phyloP scores from a whole-genome alignment of 2,888 invertebrate species.

The Eupithecia insigniata region DNA sequence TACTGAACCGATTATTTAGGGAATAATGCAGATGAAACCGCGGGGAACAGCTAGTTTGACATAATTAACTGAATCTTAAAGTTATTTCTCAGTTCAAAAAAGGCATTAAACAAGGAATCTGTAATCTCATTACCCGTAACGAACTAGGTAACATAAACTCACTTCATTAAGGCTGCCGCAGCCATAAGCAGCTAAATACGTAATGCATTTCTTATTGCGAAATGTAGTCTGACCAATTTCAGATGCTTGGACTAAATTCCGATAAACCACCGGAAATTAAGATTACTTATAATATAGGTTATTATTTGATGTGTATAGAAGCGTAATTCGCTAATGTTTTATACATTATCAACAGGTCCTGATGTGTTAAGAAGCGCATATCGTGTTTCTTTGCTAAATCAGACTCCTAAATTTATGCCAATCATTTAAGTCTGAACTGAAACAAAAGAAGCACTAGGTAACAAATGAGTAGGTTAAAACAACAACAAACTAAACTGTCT shows the following conservation, averaged over 20 bases:
- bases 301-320: conserved; percentile 14
- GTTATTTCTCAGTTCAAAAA: not conserved
- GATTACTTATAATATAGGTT: conserved; percentile 5
- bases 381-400: too few relatives aligned
- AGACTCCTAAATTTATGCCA: too few relatives aligned
- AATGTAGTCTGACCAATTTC: conserved; percentile 39
- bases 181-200: conserved; percentile 37
- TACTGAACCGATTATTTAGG: too few relatives aligned
- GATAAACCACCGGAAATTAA: conserved; percentile 36
- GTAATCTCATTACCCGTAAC: conserved; percentile 27
- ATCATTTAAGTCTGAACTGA: too few relatives aligned
- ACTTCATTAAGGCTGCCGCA: conserved; percentile 40
- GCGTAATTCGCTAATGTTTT: conserved; percentile 6
- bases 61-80: not conserved
- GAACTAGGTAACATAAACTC: conserved; percentile 21
- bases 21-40: too few relatives aligned
- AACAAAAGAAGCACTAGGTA: too few relatives aligned
- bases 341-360: not conserved
- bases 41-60: not conserved
- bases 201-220: conserved; percentile 33
- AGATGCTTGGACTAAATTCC: conserved; percentile 39
- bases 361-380: too few relatives aligned
- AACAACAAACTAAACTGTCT: too few relatives aligned
- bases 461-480: too few relatives aligned
- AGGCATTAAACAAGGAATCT: not conserved